Evolutionary conservation across 2,888 invertebrate species (phyloP).

Genomic region (Pseudococcus viburni): DNA sequence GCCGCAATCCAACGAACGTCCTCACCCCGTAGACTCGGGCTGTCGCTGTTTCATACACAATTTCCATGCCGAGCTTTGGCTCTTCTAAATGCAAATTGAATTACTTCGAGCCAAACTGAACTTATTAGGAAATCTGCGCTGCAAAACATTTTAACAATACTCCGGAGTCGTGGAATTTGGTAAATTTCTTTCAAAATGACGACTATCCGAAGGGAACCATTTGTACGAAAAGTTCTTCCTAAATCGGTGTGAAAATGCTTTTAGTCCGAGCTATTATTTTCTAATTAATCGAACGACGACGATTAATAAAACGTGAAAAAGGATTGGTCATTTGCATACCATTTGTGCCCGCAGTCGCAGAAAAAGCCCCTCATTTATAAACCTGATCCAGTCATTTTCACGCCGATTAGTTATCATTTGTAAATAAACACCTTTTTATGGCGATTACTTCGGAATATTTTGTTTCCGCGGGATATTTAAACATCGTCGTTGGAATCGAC

Average conservation of each 20-base stretch:
- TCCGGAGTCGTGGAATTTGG: not conserved
- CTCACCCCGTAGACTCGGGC: not conserved
- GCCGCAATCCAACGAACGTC: not conserved
- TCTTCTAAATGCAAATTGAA: conserved; percentile 25
- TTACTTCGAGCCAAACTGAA: not conserved
- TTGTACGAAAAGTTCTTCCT: not conserved
- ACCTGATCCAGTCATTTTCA: not conserved
- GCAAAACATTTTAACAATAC: not conserved
- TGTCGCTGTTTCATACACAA: not conserved
- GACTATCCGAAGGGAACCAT: not conserved
- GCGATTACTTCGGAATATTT: too few species aligned
- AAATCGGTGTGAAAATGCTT: not conserved
- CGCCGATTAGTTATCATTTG: not conserved
- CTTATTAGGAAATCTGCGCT: not conserved
- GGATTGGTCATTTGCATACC: not conserved
- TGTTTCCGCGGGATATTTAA: not conserved
- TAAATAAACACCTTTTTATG: not conserved
- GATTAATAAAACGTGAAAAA: not conserved
- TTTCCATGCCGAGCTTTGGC: not conserved
- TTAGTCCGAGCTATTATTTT: not conserved
- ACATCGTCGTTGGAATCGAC: not conserved
- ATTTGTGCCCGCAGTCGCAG: not conserved
- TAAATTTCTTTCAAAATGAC: not conserved
- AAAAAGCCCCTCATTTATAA: not conserved
- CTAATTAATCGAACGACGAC: not conserved